Base-by-base conservation (phyloP, 2,797 vertebrate species). In the Diglossa cyanea region DNA sequence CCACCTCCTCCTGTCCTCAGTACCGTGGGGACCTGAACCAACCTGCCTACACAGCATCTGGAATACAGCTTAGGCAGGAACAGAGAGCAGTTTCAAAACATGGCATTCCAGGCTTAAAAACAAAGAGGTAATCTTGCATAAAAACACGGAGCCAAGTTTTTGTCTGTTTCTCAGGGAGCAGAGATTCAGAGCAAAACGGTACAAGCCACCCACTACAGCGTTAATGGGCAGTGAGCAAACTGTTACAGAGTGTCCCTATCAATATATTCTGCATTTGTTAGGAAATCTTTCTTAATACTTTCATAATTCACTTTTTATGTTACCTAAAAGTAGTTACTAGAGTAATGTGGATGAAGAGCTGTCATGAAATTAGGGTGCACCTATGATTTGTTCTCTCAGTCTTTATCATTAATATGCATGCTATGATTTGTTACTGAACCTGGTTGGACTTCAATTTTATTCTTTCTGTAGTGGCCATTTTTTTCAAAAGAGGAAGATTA, bases 11-110 rank as follows among this genome's bases (percentile, higher is more conserved):
- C 93, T 90, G 54, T 84, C 58, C 78, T 53, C 23, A 5, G 48
- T 93, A 94, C 96, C 96, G 7, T 60, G 74, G 97, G 95, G 94
- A 97, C 74, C 68, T 57, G 74, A 95, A 86, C 74, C 87, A 92
- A 25, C 90, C 93, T 96, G 89, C 88, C 71, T 93, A 92, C 70
- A 86, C 77, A 45, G 66, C 94, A 92, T 60, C 91, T 97, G 96
- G 95, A 96, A 57, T 61, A 83, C 86, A 89, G 81, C 81, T 96
- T 68, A 85, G 25, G 33, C 48, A 86, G 86, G 37, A 90, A 70
- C 11, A 80, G 73, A 68, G 74, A 96, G 50, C 48, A 61, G 42
- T 94, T 94, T 90, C 72, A 77, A 93, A 92, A 86, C 42, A n/a
- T 30, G 86, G 61, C 60, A 44, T 87, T 86, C 54, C 71, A 94